Conservation (phyloP, 2,888 invertebrate species). For the Pammene aurita region DNA sequence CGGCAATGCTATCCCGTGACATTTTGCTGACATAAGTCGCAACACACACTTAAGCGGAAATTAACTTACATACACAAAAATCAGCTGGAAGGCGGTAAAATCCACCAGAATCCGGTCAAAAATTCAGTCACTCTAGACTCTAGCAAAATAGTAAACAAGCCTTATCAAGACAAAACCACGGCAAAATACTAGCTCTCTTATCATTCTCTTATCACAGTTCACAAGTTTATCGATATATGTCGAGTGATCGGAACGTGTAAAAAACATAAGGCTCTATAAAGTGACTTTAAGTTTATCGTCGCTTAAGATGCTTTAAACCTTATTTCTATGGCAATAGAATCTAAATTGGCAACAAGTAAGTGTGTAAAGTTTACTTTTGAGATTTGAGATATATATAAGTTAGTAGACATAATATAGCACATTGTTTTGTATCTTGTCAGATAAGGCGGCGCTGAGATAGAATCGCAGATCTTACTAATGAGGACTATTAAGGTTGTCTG, state of each 20-base stretch:
- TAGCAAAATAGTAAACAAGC: slow-evolving; percentile 19
- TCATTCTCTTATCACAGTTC: slow-evolving; percentile 12
- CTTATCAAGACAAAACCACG: slow-evolving; percentile 11
- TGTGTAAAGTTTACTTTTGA: neutral
- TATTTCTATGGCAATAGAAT: neutral
- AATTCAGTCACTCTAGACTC: too few species aligned
- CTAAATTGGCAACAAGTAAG: neutral
- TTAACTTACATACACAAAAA: too few species aligned
- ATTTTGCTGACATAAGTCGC: too few species aligned
- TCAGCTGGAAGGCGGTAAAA: too few species aligned
- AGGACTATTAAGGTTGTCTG: slow-evolving; percentile 9
- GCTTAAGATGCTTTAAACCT: neutral
- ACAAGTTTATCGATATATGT: slow-evolving; percentile 23
- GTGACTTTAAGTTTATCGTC: neutral
- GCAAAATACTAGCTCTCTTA: slow-evolving; percentile 1
- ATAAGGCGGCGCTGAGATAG: slow-evolving; percentile 10
- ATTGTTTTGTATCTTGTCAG: slow-evolving; percentile 15
- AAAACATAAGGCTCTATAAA: slow-evolving; percentile 1
- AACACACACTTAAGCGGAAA: too few species aligned
- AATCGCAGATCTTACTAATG: slow-evolving; percentile 2
- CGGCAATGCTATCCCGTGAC: too few species aligned
- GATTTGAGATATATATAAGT: slow-evolving; percentile 2
- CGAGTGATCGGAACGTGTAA: slow-evolving; percentile 9
- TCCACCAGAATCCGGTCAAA: too few species aligned
- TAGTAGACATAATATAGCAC: slow-evolving; percentile 28